Evolutionary conservation across 2,888 invertebrate species (phyloP).

Genomic region (Rhagonycha lutea): DNA sequence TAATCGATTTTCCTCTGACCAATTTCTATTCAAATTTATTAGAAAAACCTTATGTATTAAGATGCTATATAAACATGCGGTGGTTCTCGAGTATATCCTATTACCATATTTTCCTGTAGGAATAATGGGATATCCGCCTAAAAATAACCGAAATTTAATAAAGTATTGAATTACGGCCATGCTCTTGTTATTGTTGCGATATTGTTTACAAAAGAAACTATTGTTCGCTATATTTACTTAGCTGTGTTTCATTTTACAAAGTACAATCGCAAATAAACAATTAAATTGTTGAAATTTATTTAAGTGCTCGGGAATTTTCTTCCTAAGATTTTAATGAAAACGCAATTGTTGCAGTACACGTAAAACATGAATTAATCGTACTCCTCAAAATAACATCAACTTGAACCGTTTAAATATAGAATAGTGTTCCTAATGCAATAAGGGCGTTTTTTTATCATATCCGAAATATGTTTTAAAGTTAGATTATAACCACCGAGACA

Average conservation of each 20-base stretch:
- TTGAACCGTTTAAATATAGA: no score
- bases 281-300: not conserved
- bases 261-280: not conserved
- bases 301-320: not conserved
- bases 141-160: not conserved
- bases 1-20: not conserved
- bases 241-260: not conserved
- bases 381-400: not conserved
- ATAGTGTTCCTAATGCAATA: no score
- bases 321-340: not conserved
- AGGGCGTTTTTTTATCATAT: no score
- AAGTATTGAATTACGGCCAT: not conserved
- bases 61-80: not conserved
- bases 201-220: not conserved
- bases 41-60: not conserved
- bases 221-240: not conserved
- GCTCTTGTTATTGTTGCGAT: not conserved
- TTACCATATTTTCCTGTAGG: slow-evolving; percentile 1
- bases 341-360: not conserved
- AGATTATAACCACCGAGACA: not conserved
- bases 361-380: not conserved
- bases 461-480: no score
- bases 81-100: not conserved
- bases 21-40: not conserved
- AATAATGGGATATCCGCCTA: not conserved